These are phyloP conservation scores for Drosophila formosana DNA, from an alignment of 2,888 invertebrate species.

Conservation along the genomic window DNA sequence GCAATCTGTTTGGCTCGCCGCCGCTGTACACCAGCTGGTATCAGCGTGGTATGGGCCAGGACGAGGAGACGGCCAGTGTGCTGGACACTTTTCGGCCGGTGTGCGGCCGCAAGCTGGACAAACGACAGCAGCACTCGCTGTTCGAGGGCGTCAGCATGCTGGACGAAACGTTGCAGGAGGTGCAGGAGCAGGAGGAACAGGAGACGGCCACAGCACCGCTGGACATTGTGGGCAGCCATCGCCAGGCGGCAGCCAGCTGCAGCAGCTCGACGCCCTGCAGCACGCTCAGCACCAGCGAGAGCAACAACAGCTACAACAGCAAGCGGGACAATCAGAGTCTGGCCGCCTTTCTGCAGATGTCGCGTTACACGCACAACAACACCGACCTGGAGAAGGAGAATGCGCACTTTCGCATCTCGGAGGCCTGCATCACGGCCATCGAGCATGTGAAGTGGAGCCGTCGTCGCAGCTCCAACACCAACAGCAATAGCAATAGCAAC, in stretches of 20 bases:
- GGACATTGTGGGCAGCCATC: constrained; percentile 45
- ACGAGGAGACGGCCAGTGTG: constrained; percentile 54
- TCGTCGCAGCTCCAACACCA: constrained; percentile 38
- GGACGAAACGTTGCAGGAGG: constrained; percentile 30
- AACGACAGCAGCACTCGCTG: constrained; percentile 72
- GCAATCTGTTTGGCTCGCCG: constrained; percentile 79
- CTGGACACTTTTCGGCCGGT: constrained; percentile 81
- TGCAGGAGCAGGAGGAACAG: neutral
- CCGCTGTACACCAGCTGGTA: constrained; percentile 81
- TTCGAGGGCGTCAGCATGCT: constrained; percentile 81
- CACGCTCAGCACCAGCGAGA: constrained; percentile 58
- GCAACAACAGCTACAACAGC: constrained; percentile 47
- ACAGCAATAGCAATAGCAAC: neutral
- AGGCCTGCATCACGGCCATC: constrained; percentile 93
- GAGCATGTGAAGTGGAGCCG: constrained; percentile 90
- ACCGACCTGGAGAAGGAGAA: constrained; percentile 94
- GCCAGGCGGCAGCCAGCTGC: constrained; percentile 17
- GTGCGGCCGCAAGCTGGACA: constrained; percentile 82
- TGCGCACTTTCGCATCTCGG: constrained; percentile 93
- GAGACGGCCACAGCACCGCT: constrained; percentile 40
- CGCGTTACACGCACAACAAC: constrained; percentile 89
- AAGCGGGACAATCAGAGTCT: constrained; percentile 87
- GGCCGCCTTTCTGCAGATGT: constrained; percentile 90
- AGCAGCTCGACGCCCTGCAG: constrained; percentile 20
- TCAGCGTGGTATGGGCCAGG: constrained; percentile 32